These are phyloP conservation scores for Drosophila miranda DNA, from an alignment of 1,140 invertebrate genomes.

Conservation along the genomic window DNA sequence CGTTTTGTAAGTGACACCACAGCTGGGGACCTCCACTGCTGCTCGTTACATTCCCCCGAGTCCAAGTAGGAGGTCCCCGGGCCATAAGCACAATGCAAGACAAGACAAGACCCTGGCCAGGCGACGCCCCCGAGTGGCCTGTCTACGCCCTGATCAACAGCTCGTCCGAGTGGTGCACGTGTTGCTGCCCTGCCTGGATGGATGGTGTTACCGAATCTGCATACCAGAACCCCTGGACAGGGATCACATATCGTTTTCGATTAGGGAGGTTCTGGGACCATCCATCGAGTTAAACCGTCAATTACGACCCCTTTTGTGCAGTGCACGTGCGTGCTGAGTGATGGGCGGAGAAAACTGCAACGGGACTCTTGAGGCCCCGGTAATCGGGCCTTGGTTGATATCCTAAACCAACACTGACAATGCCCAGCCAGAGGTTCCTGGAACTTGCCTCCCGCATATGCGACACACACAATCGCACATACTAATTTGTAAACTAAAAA, in stretches of 20 bases:
- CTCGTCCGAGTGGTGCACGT: conserved; percentile 58
- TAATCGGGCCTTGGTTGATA: conserved; percentile 1
- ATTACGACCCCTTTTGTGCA: conserved; percentile 73
- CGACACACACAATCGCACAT: conserved; percentile 48
- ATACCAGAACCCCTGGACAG: conserved; percentile 52
- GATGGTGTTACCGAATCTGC: conserved; percentile 59
- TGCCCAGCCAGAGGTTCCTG: conserved; percentile 31
- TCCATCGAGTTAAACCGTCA: conserved; percentile 59
- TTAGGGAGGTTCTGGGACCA: conserved; percentile 53
- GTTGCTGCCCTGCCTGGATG: conserved; percentile 33
- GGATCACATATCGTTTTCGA: conserved; percentile 28
- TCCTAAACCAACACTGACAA: conserved; percentile 71
- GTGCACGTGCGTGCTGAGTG: conserved; percentile 66
- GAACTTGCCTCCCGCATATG: conserved; percentile 62
- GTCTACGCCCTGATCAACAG: conserved; percentile 62
- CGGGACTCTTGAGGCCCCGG: conserved; percentile 37
- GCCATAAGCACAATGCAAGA: conserved; percentile 11
- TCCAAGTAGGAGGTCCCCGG: conserved; percentile 61
- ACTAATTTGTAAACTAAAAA: conserved; percentile 77
- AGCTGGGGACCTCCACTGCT: conserved; percentile 36
- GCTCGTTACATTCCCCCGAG: conserved; percentile 45
- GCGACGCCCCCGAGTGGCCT: conserved; percentile 57
- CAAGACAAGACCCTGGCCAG: conserved; percentile 30
- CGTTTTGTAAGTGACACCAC: conserved; percentile 15
- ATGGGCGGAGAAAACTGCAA: conserved; percentile 43